Conservation (phyloP, 2,113 vertebrate species). For the Onychostoma macrolepis region DNA sequence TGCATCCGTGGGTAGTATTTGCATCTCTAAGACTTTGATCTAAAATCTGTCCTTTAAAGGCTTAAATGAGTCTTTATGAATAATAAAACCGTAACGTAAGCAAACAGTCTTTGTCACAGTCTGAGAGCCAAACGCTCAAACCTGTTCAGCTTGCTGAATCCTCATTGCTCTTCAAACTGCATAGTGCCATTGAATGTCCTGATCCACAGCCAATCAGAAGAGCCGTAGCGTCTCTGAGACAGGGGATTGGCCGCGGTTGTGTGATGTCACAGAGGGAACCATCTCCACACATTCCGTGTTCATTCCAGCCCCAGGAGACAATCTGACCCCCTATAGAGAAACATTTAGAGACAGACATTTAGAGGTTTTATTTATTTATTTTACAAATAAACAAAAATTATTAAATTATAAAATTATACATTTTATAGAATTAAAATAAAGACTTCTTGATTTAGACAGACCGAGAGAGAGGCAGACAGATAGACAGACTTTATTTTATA, state of each 20-base stretch:
- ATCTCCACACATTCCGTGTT: constrained; percentile 93
- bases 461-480: too few relatives aligned
- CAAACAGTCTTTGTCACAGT: neutral
- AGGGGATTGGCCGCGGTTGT: constrained; percentile 73
- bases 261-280: constrained; percentile 76
- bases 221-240: constrained; percentile 58
- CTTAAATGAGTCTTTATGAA: neutral
- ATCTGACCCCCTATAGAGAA: constrained; percentile 76
- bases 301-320: constrained; percentile 95
- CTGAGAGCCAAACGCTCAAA: neutral
- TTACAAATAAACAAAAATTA: too few relatives aligned
- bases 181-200: constrained; percentile 89
- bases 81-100: neutral
- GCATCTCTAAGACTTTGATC: constrained; percentile 16
- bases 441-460: too few relatives aligned
- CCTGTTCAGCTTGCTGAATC: constrained; percentile 29
- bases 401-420: too few relatives aligned
- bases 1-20: neutral
- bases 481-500: too few relatives aligned
- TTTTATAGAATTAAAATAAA: too few relatives aligned
- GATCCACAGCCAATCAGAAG: constrained; percentile 88
- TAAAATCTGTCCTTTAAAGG: neutral
- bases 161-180: constrained; percentile 53
- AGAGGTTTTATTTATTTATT: too few relatives aligned
- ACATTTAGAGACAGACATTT: neutral